Conservation (phyloP, 2,888 invertebrate genomes). For the Acleris emargana region DNA sequence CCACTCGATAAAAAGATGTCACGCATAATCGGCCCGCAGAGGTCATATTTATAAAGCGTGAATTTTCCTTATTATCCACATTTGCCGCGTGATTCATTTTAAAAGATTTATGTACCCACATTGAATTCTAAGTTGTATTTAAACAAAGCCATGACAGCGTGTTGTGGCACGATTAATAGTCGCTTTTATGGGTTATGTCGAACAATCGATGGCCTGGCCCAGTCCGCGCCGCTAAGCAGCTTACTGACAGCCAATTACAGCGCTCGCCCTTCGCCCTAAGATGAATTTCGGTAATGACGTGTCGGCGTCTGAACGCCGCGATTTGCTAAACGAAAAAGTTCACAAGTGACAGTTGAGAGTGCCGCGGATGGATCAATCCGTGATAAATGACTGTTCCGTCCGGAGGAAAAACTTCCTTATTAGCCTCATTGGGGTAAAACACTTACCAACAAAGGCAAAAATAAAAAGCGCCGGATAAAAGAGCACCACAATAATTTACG, state of each 20-base stretch:
- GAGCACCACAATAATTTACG: conserved; percentile 31
- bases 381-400: conserved; percentile 68
- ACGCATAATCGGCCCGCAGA: no score
- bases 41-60: no score
- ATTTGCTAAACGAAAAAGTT: conserved; percentile 68
- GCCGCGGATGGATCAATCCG: conserved; percentile 64
- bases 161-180: conserved; percentile 37
- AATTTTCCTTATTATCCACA: not conserved
- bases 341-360: conserved; percentile 63
- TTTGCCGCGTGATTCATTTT: conserved; percentile 12
- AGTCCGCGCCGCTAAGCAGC: conserved; percentile 49
- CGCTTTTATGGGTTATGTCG: conserved; percentile 30
- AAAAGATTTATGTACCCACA: not conserved
- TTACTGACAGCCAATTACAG: conserved; percentile 62
- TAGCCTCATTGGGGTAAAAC: conserved; percentile 27
- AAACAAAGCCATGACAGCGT: conserved; percentile 30
- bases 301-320: conserved; percentile 45
- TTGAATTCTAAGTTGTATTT: conserved; percentile 22
- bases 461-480: conserved; percentile 33
- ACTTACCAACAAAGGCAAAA: conserved; percentile 17
- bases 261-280: conserved; percentile 41
- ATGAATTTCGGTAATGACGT: conserved; percentile 57
- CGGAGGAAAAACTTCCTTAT: conserved; percentile 37
- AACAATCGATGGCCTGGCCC: conserved; percentile 34
- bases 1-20: no score